Base-by-base conservation (phyloP, 1,140 invertebrate species). In the Apis florea region DNA sequence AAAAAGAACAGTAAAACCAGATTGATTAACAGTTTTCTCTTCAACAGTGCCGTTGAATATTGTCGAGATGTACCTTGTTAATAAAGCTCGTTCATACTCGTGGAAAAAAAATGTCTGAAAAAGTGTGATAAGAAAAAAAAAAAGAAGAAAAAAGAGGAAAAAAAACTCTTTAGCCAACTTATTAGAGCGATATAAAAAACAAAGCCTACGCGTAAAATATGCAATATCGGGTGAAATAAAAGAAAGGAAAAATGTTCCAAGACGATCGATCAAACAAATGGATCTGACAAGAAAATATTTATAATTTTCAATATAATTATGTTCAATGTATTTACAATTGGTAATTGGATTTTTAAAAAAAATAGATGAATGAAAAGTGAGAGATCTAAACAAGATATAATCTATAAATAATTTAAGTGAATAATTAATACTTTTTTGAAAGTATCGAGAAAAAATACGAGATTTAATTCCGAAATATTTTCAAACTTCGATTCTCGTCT, bases 1-100 rank as follows among this genome's bases (percentile, higher is more conserved):
- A 82, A 86, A 88, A 82, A 84, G 83, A 88, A 79, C 71, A 74
- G 68, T 40, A 79, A 86, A 86, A 85, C 68, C 47, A 47, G 59
- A 61, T 86, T n/a, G 56, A 72, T 87, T 83, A 86, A 83, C 74
- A 47, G 77, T 85, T 40, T 73, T 54, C 67, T 66, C 26, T 49
- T 67, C 17, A n/a, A n/a, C n/a, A n/a, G 54, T 78, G 61, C 84
- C 59, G 76, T 58, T 49, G 61, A 53, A 31, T 72, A 19, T 26
- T 64, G 53, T 69, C 68, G 58, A 21, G 2, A n/a, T 56, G 54
- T 68, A 76, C 17, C 47, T 69, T 76, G 53, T 81, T 69, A 61
- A 51, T 82, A 40, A 54, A 84, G 51, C 51, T 53, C 51, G 51
- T 31, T 63, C 31, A 51, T 51, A 59, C 26, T 47, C 11, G 17